These are phyloP conservation scores for Lepus europaeus DNA, from an alignment of 2,113 vertebrate genomes.

Conservation along the genomic window DNA sequence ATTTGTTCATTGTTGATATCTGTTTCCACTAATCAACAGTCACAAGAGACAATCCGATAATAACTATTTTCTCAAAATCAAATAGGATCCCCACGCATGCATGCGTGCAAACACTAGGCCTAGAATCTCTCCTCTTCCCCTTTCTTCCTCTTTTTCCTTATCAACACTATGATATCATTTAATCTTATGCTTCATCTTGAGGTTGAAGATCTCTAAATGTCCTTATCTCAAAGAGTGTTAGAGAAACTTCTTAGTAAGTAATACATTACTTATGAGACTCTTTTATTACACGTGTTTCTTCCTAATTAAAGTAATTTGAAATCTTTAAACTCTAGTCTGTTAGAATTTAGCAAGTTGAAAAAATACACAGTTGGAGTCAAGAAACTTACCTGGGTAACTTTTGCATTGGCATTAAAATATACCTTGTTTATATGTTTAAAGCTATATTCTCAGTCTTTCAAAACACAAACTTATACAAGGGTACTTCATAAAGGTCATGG, in stretches of 20 bases:
- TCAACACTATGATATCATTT: neutral
- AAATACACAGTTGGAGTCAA: neutral
- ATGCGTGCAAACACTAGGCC: neutral
- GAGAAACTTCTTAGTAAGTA: neutral
- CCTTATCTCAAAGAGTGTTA: neutral
- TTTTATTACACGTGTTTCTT: neutral
- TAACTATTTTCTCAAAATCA: neutral
- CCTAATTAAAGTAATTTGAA: neutral
- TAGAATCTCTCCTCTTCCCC: neutral
- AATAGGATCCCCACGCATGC: neutral
- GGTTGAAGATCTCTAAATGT: neutral
- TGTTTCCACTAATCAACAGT: neutral
- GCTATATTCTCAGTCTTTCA: neutral
- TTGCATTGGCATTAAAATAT: conserved; percentile 25
- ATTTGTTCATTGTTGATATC: neutral
- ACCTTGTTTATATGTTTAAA: neutral
- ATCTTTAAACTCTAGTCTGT: neutral
- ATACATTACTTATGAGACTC: neutral
- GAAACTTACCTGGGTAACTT: neutral
- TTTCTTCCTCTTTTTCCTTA: neutral
- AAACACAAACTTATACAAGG: neutral
- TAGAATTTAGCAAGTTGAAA: neutral
- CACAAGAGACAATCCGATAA: neutral
- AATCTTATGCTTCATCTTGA: neutral
- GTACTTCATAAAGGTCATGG: too few relatives aligned